These are phyloP conservation scores for Prunella fulvescens DNA, from an alignment of 2,113 vertebrate species.

Conservation along the genomic window DNA sequence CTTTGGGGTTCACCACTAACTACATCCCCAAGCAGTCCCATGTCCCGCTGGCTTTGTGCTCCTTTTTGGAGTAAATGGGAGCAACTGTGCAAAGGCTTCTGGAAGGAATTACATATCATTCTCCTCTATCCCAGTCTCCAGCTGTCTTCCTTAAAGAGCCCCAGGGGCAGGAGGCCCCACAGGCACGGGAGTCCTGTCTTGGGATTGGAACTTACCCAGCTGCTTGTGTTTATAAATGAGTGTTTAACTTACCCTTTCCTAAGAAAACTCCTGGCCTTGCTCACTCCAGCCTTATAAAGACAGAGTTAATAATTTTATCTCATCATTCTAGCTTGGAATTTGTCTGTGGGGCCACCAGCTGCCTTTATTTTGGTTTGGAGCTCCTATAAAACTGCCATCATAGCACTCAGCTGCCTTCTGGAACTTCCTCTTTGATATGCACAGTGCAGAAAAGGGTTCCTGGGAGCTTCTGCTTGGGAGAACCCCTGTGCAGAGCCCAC, in stretches of 20 bases:
- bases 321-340: background rate
- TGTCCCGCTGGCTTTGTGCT: background rate
- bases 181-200: background rate
- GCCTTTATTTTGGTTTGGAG: background rate
- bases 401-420: background rate
- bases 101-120: rapidly evolving
- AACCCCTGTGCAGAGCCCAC: background rate
- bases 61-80: background rate
- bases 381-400: background rate
- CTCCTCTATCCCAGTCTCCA: rapidly evolving
- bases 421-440: background rate
- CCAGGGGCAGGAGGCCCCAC: background rate
- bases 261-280: background rate
- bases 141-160: background rate
- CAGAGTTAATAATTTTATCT: background rate
- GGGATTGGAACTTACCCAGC: background rate
- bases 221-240: background rate
- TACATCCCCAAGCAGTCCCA: background rate
- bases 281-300: background rate
- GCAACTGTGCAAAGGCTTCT: background rate
- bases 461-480: background rate
- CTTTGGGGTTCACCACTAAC: background rate
- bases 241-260: background rate
- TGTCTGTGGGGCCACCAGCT: background rate
- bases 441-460: background rate